These are phyloP conservation scores for Myotis pilosus DNA, from an alignment of 2,797 vertebrate genomes.

Conservation along the genomic window DNA sequence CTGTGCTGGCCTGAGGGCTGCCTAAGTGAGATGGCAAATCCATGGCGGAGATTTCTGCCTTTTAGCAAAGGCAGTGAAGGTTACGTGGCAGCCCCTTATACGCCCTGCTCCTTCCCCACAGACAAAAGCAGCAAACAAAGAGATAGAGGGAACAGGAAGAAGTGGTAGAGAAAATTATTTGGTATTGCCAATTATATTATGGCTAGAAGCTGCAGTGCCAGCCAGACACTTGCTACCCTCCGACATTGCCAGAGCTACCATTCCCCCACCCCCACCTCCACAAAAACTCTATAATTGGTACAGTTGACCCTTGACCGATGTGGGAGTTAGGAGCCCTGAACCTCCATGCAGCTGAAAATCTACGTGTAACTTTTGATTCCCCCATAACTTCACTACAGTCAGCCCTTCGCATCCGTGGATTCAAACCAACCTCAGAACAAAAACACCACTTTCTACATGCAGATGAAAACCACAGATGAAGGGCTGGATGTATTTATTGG, in stretches of 20 bases:
- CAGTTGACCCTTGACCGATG: not conserved
- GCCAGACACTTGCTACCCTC: not conserved
- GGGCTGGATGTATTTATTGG: not conserved
- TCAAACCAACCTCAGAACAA: not conserved
- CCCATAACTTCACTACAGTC: not conserved
- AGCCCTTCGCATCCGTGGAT: not conserved
- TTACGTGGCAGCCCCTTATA: not conserved
- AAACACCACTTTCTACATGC: not conserved
- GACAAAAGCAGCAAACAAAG: not conserved
- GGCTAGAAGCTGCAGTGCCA: not conserved
- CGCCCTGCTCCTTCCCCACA: not conserved
- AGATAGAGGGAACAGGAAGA: not conserved
- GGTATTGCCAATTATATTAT: not conserved
- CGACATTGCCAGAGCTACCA: not conserved
- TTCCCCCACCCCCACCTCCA: too few species aligned
- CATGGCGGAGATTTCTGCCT: not conserved
- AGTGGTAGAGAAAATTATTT: not conserved
- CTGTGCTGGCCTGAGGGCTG: not conserved
- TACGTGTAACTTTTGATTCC: not conserved
- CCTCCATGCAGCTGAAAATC: not conserved
- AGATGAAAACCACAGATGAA: not conserved
- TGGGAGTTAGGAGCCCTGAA: not conserved
- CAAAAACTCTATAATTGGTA: not conserved
- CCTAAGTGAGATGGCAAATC: not conserved
- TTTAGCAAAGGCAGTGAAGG: constrained; percentile 35